Percentiles rank a stretch among this genome's conserved stretches.
Conservation (phyloP, 1,140 invertebrate species). For the Apocrypta bakeri region DNA sequence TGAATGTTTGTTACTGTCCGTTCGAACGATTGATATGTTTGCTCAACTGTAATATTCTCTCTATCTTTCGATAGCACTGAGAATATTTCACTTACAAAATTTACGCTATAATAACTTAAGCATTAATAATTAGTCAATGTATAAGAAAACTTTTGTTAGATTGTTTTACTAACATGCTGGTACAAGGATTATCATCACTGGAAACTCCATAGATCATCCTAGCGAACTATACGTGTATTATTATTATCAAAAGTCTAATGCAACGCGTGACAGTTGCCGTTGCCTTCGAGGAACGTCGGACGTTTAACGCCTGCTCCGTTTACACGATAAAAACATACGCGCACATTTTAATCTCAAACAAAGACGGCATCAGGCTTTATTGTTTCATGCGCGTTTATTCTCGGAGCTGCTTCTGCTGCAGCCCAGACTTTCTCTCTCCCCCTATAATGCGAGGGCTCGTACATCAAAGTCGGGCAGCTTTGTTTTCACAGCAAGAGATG, state of each 20-base stretch:
- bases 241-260: neutral
- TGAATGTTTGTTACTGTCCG: too few relatives aligned
- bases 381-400: constrained; percentile 35
- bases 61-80: too few relatives aligned
- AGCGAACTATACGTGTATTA: neutral
- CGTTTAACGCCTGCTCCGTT: neutral
- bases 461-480: constrained; percentile 27
- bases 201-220: neutral
- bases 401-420: neutral
- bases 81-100: too few relatives aligned
- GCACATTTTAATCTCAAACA: constrained; percentile 22
- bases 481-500: constrained; percentile 24
- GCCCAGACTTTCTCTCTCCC: neutral
- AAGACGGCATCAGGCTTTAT: constrained; percentile 21
- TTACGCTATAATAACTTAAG: too few relatives aligned
- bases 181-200: too few relatives aligned
- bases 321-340: constrained; percentile 16
- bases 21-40: too few relatives aligned
- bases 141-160: too few relatives aligned
- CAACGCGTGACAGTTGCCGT: neutral
- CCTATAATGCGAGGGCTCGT: neutral
- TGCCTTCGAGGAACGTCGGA: constrained; percentile 1
- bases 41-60: too few relatives aligned
- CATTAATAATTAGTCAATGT: too few relatives aligned
- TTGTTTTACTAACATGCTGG: too few relatives aligned